Evolutionary conservation across 2,113 vertebrate genomes (phyloP).

Genomic region (Hypocryptadius cinnamomeus): DNA sequence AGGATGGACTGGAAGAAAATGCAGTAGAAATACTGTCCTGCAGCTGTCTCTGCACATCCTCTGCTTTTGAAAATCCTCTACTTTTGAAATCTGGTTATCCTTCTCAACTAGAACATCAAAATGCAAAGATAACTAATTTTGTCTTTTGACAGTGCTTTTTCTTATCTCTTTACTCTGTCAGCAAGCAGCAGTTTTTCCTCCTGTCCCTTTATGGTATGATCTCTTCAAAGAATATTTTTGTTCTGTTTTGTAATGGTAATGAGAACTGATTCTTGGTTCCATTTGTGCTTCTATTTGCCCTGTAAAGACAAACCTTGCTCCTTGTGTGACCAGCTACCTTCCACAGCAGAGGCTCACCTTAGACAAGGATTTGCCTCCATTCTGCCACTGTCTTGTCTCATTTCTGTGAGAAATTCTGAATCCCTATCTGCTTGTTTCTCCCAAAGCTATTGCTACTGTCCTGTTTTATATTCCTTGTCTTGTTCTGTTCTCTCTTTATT

Average conservation of each 20-base stretch:
- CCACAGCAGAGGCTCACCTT: background rate
- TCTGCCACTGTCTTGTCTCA: background rate
- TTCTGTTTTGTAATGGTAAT: background rate
- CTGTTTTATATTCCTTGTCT: background rate
- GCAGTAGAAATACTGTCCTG: background rate
- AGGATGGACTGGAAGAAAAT: conserved; percentile 28
- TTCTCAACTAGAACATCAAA: background rate
- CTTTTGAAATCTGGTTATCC: background rate
- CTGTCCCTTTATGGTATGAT: background rate
- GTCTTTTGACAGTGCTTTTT: background rate
- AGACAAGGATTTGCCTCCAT: background rate
- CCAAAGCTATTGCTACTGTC: background rate
- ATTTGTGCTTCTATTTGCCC: background rate
- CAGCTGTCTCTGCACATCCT: background rate
- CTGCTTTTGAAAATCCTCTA: conserved; percentile 5
- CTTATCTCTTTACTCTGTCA: background rate
- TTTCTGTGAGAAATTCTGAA: background rate
- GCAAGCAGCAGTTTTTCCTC: background rate
- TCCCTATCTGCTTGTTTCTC: background rate
- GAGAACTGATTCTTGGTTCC: background rate
- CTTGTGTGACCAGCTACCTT: background rate
- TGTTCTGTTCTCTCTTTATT: background rate
- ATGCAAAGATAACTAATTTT: background rate
- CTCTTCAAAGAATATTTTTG: background rate
- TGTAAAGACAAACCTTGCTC: background rate